Evolutionary conservation across 2,888 invertebrate species (phyloP), one percentile per base, ranked within the genome.

Genomic region (Trissoscelio sp.): DNA sequence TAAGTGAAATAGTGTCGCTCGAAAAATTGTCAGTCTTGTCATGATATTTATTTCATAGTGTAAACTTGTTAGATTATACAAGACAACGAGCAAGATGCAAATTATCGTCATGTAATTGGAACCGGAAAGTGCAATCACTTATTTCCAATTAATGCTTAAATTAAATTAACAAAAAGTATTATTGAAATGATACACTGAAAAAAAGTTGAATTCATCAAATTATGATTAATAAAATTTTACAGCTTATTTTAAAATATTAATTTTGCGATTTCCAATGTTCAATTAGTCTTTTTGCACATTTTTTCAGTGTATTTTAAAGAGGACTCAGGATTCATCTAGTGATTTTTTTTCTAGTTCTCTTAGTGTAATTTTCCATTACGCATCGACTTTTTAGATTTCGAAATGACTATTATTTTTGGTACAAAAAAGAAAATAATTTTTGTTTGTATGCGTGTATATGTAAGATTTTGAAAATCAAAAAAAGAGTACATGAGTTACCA

Each of bases 1-100:
- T 37, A n/a, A 22, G 66, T 51, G 39, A 66, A 66, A 51, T 66
- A 66, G 66, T 66, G 51, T 66, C 51, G 51, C 66, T 66, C 37
- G 18, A 66, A 37, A 66, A 53, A 51, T 51, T 51, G 51, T 66
- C 66, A 51, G 66, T 66, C 51, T 66, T 66, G 66, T 60, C 44
- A 60, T 51, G 9, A 14, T 66, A 66, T 51, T 66, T 51, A 66
- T 51, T 66, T 37, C n/a, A 37, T 37, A 37, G 12, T 11, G n/a
- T 37, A 37, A 3, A 37, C 37, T 11, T n/a, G 3, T 37, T 11
- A 37, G n/a, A 37, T 11, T 37, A 37, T 9, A 37, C 1, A 5
- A n/a, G 1, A 37, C 37, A n/a, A 37, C 3, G 9, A n/a, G 37
- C 37, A 37, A n/a, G n/a, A n/a, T n/a, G n/a, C n/a, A 37, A 37